A percentile compares a stretch with the other conserved stretches of the same genome.
Evolutionary conservation across 1,140 invertebrate species (phyloP).

Genomic region (Drosophila saltans): DNA sequence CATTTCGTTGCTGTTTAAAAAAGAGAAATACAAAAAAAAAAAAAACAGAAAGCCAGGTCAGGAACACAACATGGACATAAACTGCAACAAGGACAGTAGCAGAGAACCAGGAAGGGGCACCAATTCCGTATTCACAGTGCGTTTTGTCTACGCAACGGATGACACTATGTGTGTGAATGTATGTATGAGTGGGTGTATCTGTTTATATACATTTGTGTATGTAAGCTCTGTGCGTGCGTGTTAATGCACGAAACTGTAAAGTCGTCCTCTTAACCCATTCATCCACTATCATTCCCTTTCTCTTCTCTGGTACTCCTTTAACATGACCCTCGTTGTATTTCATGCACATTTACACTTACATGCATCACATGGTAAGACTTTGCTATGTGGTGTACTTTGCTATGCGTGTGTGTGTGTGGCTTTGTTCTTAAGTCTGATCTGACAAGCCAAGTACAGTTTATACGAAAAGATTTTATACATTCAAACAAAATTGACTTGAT

Average conservation of each 20-base stretch:
- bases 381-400: slow-evolving; percentile 27
- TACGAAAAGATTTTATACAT: background rate
- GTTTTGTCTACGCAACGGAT: slow-evolving; percentile 59
- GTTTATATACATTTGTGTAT: background rate
- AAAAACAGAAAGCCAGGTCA: slow-evolving; percentile 31
- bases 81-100: slow-evolving; percentile 21
- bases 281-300: slow-evolving; percentile 11
- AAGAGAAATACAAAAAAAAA: slow-evolving; percentile 31
- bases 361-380: slow-evolving; percentile 30
- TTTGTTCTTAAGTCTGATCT: slow-evolving; percentile 12
- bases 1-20: background rate
- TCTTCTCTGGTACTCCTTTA: background rate
- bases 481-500: too few species aligned
- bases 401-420: slow-evolving; percentile 33
- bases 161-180: slow-evolving; percentile 15
- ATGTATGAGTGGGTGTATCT: slow-evolving; percentile 7
- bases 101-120: slow-evolving; percentile 20
- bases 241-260: slow-evolving; percentile 78
- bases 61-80: slow-evolving; percentile 39
- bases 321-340: slow-evolving; percentile 53
- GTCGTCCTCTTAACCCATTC: slow-evolving; percentile 3
- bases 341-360: slow-evolving; percentile 61
- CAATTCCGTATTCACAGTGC: slow-evolving; percentile 65
- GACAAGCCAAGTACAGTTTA: background rate
- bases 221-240: slow-evolving; percentile 65